Evolutionary conservation across 2,888 invertebrate species (phyloP).

Genomic region (Melanophora roralis): DNA sequence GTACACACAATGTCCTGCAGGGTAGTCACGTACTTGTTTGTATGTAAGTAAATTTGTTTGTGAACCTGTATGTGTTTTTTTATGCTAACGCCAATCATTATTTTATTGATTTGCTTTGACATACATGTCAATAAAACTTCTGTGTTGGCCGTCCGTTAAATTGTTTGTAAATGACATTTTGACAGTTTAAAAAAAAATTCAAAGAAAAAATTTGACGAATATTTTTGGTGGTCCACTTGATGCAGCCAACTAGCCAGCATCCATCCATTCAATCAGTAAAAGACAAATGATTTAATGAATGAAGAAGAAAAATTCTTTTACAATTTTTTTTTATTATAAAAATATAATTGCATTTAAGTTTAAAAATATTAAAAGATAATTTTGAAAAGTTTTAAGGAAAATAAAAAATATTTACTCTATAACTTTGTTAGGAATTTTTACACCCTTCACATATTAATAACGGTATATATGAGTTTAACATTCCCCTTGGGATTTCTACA

Average conservation of each 20-base stretch:
- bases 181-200: conserved; percentile 37
- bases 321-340: background rate
- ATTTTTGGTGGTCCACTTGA: conserved; percentile 59
- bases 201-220: conserved; percentile 9
- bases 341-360: no score
- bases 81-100: conserved; percentile 44
- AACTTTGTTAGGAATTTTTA: no score
- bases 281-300: conserved; percentile 46
- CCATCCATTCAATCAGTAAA: conserved; percentile 33
- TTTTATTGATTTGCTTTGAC: conserved; percentile 55
- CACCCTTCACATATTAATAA: no score
- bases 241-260: conserved; percentile 14
- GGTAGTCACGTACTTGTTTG: no score
- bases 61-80: background rate
- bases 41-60: no score
- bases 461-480: no score
- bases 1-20: no score
- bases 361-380: no score
- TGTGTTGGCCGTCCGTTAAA: conserved; percentile 57
- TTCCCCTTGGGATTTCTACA: no score
- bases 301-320: background rate
- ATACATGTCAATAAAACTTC: conserved; percentile 53
- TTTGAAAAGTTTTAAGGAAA: no score
- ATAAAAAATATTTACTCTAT: no score
- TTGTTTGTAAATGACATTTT: conserved; percentile 57